Evolutionary conservation across 2,797 vertebrate genomes (phyloP).

Genomic region (Amniataba percoides): DNA sequence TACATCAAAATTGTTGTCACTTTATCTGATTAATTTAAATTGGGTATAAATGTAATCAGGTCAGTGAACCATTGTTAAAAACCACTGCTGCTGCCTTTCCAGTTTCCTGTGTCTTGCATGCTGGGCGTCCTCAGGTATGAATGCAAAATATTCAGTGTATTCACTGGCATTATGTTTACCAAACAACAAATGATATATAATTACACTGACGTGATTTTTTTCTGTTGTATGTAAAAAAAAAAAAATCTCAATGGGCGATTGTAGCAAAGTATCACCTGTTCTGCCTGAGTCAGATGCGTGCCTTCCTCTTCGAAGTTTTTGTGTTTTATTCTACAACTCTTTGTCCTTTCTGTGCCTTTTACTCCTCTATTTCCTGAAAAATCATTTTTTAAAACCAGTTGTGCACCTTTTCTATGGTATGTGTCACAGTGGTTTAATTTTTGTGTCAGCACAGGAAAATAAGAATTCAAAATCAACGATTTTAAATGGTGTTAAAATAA

Average conservation of each 20-base stretch:
- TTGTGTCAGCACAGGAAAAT: neutral
- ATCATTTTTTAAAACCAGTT: neutral
- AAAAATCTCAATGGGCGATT: neutral
- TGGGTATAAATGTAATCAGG: neutral
- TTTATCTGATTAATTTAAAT: constrained; percentile 28
- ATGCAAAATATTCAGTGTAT: constrained; percentile 17
- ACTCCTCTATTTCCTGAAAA: constrained; percentile 10
- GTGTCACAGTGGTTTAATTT: constrained; percentile 14
- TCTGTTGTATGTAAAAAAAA: constrained; percentile 13
- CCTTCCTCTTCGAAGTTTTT: constrained; percentile 45
- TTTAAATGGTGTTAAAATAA: neutral
- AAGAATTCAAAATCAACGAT: neutral
- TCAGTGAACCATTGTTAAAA: constrained; percentile 7
- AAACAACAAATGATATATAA: neutral
- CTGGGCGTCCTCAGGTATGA: constrained; percentile 24
- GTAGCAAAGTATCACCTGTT: constrained; percentile 15
- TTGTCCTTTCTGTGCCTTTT: constrained; percentile 47
- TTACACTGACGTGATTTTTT: constrained; percentile 7
- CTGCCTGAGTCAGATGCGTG: constrained; percentile 22
- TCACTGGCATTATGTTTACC: constrained; percentile 8
- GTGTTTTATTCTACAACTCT: constrained; percentile 40
- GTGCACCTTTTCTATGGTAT: constrained; percentile 15
- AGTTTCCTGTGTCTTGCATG: constrained; percentile 36
- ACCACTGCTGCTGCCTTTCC: neutral
- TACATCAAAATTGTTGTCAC: constrained; percentile 21